Base-by-base conservation (phyloP, 2,888 invertebrate species). In the Nowickia ferox region DNA sequence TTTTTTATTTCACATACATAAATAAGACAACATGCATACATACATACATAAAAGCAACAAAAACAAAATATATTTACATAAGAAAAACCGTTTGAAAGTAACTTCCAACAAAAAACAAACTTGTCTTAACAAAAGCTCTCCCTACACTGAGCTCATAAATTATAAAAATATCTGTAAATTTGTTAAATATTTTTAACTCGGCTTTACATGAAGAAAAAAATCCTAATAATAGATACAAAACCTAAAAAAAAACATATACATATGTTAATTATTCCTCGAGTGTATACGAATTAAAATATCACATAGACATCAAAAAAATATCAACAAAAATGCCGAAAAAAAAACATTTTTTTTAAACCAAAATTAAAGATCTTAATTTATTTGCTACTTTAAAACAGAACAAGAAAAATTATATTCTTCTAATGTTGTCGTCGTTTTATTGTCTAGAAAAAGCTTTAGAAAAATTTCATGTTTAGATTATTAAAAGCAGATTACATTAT, bases 81-180 rank as follows among this genome's bases (percentile, higher is more conserved):
- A 77, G 63, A 85, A 85, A 82, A 75, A 78, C 75, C 76, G 65
- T 80, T 76, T 53, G 53, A 55, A 75, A 82, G 11, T n/a, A 48
- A 22, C 10, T 19, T 19, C 19, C 61, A 30, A 19, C 55, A 55
- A 57, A 59, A 22, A 38, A 75, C 9, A 69, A 15, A 42, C 48
- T 65, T 51, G 4, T 71, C 48, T 66, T 44, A 57, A 68, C 65
- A 80, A 66, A 55, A n/a, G 11, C 19, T 48, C n/a, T 22, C 30
- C 4, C 30, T 30, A 86, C 19, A 82, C 85, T 84, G 81, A 86
- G 81, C 86, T 82, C 84, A 87, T 88, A 87, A 86, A 84, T 87
- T 84, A 86, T 69, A 65, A 75, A 46, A 80, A 82, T 85, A 84
- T 87, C 87, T 87, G 86, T 86, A 85, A 86, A 87, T 87, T 87